Conservation (phyloP, 2,888 invertebrate genomes). For the Tethea ocularis region DNA sequence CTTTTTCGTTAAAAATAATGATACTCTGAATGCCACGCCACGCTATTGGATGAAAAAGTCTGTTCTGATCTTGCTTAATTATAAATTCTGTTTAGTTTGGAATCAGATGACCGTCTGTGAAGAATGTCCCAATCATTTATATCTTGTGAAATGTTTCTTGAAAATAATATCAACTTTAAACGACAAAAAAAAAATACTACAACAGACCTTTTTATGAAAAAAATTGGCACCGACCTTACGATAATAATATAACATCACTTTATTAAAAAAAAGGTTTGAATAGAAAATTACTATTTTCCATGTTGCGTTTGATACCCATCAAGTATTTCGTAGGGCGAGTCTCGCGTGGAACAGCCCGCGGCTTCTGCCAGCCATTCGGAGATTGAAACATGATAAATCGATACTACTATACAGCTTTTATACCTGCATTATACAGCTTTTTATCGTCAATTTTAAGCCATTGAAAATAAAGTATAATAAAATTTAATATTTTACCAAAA, state of each 20-base stretch:
- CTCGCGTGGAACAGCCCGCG: conserved; percentile 40
- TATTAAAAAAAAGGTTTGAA: conserved; percentile 39
- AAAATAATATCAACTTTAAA: too few species aligned
- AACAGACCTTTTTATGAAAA: too few species aligned
- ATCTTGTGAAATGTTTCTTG: too few species aligned
- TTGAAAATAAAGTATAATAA: conserved; percentile 56
- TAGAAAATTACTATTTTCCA: conserved; percentile 44
- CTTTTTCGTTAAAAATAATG: too few species aligned
- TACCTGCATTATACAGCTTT: conserved; percentile 20
- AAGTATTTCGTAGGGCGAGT: conserved; percentile 40
- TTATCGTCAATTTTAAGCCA: conserved; percentile 51
- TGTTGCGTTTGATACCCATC: conserved; percentile 5
- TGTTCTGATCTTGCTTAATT: too few species aligned
- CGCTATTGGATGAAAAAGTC: too few species aligned
- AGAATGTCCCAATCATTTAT: too few species aligned
- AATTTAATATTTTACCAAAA: conserved; percentile 55
- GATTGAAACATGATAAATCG: conserved; percentile 75
- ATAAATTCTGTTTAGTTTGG: too few species aligned
- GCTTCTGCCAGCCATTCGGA: conserved; percentile 34
- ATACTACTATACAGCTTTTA: conserved; percentile 41
- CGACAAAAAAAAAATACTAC: too few species aligned
- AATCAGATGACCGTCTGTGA: too few species aligned
- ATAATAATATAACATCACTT: conserved; percentile 17
- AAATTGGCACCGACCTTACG: too few species aligned
- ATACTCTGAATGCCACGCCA: too few species aligned